Evolutionary conservation across 2,888 invertebrate species (phyloP), one percentile per base, ranked within the genome.

Genomic region (Trachelus tabidus): DNA sequence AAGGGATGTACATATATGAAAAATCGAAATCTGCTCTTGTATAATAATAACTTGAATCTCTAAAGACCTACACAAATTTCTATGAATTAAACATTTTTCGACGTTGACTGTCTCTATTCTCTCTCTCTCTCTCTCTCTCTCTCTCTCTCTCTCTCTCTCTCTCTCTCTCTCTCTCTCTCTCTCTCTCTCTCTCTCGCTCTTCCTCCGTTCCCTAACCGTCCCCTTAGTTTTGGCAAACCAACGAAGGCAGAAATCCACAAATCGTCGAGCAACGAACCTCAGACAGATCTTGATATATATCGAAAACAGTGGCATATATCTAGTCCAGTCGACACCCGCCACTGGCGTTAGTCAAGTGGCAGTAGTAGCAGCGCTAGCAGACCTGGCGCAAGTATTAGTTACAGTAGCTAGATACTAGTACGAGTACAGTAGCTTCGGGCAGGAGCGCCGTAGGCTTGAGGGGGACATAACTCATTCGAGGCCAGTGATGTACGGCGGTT

Each of bases 401-500:
- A 56, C 23, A 23, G 40, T 9, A 56, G 40, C 40, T 56, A 23
- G 40, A 56, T 23, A 56, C 40, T 23, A 56, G 40, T 56, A 56
- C 40, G 40, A 23, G 40, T 23, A 56, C 40, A 56, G 40, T 56
- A 23, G 23, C 9, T 56, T 56, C 40, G 71, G 12, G 71, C 30
- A 30, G 12, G 71, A 71, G 81, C 77, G 75, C 76, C 75, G 80
- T 80, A 81, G 78, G 80, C 75, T 82, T 79, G 79, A 81, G 83
- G 80, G 82, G 78, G 78, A 82, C 82, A 88, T 90, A 88, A 89
- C 85, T 90, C 89, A 90, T 89, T 87, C 83, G 81, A 83, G 84
- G 84, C 80, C 83, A 80, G 82, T 90, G 90, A 90, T 90, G 86
- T 89, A 90, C 87, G 89, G 87, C 86, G 89, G 86, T 87, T 85